phyloP scores from a whole-genome alignment of 1,140 invertebrate species.

The Sesamia nonagrioides region DNA sequence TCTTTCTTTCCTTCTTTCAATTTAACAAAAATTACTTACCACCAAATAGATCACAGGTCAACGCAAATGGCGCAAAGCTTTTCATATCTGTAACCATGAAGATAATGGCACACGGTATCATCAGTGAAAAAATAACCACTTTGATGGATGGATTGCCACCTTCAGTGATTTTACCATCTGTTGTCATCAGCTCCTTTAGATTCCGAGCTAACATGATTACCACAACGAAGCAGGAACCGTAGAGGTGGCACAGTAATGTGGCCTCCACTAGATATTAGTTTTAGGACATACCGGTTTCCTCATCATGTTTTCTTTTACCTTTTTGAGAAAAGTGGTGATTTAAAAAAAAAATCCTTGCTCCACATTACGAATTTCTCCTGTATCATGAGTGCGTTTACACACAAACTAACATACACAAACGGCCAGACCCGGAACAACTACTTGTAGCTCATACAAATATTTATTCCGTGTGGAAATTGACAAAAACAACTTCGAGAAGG shows the following conservation, averaged over 20 bases:
- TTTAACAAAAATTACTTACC: conserved; percentile 58
- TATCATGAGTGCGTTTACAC: too few species aligned
- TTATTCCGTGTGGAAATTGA: too few species aligned
- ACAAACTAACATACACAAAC: too few species aligned
- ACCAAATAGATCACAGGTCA: conserved; percentile 62
- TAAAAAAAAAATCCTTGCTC: too few species aligned
- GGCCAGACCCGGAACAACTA: too few species aligned
- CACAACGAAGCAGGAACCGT: conserved; percentile 68
- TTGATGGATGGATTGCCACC: conserved; percentile 51
- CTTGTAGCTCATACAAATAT: too few species aligned
- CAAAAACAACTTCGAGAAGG: too few species aligned
- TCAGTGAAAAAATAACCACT: conserved; percentile 56
- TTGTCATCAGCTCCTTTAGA: conserved; percentile 64
- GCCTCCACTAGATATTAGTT: conserved; percentile 64
- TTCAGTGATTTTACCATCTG: conserved; percentile 40
- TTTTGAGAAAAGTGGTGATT: too few species aligned
- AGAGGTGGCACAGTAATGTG: conserved; percentile 58
- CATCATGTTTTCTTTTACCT: too few species aligned
- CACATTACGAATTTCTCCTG: too few species aligned
- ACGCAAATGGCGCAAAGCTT: conserved; percentile 64
- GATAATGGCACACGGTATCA: conserved; percentile 62
- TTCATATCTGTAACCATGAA: conserved; percentile 70
- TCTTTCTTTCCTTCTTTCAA: too few species aligned
- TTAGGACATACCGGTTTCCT: too few species aligned
- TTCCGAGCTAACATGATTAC: conserved; percentile 64